Evolutionary conservation across 2,797 vertebrate genomes (phyloP).

Genomic region (Spondyliosoma cantharus): DNA sequence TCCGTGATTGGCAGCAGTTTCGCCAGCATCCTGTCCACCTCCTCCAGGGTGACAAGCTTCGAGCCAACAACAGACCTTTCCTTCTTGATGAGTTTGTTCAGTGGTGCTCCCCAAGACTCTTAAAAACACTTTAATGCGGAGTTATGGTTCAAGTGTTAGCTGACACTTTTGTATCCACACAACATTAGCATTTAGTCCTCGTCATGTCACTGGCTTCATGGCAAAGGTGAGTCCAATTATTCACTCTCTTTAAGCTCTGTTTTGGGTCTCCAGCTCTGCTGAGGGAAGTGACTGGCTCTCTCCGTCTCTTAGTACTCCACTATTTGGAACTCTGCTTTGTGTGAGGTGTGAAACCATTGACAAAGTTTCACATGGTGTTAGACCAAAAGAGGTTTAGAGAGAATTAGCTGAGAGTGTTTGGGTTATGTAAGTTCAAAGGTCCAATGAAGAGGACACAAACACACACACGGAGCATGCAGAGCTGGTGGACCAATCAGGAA

Average conservation of each 20-base stretch:
- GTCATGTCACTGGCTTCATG: neutral
- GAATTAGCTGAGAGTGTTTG: constrained; percentile 65
- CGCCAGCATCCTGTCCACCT: no score
- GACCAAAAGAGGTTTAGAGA: constrained; percentile 70
- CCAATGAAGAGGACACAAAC: constrained; percentile 34
- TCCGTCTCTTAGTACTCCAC: neutral
- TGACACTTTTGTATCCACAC: neutral
- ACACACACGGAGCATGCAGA: no score
- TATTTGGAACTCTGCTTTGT: neutral
- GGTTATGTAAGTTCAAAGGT: constrained; percentile 58
- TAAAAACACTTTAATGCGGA: no score
- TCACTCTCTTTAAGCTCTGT: neutral
- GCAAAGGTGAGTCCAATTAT: neutral
- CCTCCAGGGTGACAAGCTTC: no score
- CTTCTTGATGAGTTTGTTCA: no score
- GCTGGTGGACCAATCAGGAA: neutral
- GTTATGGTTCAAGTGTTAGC: no score
- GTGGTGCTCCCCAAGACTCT: no score
- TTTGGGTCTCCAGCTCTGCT: no score
- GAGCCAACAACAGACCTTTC: no score
- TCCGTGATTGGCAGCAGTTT: no score
- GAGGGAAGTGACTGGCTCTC: neutral
- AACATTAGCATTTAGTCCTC: neutral
- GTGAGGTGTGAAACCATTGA: constrained; percentile 40
- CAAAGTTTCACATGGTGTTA: constrained; percentile 49